Evolutionary conservation across 2,888 invertebrate genomes (phyloP).

Genomic region (Acronicta psi): DNA sequence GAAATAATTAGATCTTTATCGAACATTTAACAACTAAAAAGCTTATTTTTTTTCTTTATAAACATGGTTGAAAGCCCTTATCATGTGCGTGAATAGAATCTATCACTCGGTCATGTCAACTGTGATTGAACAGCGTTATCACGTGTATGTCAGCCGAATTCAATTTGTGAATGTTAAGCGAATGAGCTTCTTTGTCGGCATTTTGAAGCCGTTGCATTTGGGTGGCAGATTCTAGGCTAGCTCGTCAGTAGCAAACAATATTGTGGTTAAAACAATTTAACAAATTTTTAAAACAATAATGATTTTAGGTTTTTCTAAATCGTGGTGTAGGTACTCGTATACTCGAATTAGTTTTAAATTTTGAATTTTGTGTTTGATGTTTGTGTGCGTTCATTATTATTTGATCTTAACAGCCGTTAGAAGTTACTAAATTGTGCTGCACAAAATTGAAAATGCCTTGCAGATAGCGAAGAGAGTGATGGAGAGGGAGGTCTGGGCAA

Average conservation of each 20-base stretch:
- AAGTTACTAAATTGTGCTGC: background rate
- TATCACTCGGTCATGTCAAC: constrained; percentile 23
- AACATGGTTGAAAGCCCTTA: background rate
- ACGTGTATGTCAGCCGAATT: constrained; percentile 22
- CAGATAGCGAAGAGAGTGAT: constrained; percentile 97
- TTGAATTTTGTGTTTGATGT: no score
- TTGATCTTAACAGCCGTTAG: background rate
- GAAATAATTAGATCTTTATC: background rate
- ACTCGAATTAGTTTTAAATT: constrained; percentile 3
- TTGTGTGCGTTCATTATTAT: background rate
- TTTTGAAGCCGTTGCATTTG: constrained; percentile 22
- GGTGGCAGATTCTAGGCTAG: constrained; percentile 10
- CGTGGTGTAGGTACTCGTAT: constrained; percentile 33
- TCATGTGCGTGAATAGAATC: constrained; percentile 25
- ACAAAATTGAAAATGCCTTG: constrained; percentile 2
- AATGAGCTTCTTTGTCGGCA: constrained; percentile 17
- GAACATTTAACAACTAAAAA: background rate
- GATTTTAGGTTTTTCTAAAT: constrained; percentile 33
- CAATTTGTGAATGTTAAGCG: constrained; percentile 36
- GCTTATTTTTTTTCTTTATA: background rate
- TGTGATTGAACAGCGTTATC: constrained; percentile 31
- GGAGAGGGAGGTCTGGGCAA: constrained; percentile 98
- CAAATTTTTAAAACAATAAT: constrained; percentile 14
- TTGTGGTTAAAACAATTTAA: constrained; percentile 7
- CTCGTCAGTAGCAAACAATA: constrained; percentile 6